Evolutionary conservation across 2,888 invertebrate species (phyloP), one percentile per base, ranked within the genome.

Genomic region (Lochmaea capreae): DNA sequence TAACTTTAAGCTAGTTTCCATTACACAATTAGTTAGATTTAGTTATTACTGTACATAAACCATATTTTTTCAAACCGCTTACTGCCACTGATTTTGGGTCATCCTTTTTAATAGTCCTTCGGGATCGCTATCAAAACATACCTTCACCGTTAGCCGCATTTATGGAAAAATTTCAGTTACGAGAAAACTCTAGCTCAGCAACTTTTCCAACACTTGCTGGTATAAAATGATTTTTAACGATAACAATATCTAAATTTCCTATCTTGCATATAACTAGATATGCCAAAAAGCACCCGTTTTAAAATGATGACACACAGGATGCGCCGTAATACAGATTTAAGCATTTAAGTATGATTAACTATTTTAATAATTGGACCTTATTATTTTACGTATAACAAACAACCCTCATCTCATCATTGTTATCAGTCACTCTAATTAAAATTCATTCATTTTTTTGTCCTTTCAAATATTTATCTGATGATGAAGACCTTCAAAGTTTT

Each of bases 211-310:
- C 26, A 43, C 58, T 70, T 67, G 42, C 46, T 18, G 57, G 73
- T 22, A 22, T 61, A 73, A 62, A 66, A 70, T 70, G 54, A 70
- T 62, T 73, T 70, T 73, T 73, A 73, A 66, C 62, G 73, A 73
- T 73, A 66, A 70, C 58, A 67, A 70, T 73, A 65, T 62, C 54
- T 61, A 70, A 67, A 70, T 62, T 70, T 67, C 59, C 62, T 57
- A 54, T 59, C 62, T 66, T 61, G 70, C 70, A 67, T 61, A 62
- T 59, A 72, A 67, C 57, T 26, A 16, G 73, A 73, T 73, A 73
- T 65, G 65, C 66, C 26, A 54, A 14, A 52, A 54, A 39, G 33
- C 39, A n/a, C 39, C 16, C 16, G 42, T 43, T 16, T n/a, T 10
- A n/a, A 16, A 63, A 63, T 39, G 42, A 63, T 61, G 26, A 39